Evolutionary conservation across 1,140 invertebrate genomes (phyloP), one percentile per base, ranked within the genome.

Genomic region (Lepidurus apus): DNA sequence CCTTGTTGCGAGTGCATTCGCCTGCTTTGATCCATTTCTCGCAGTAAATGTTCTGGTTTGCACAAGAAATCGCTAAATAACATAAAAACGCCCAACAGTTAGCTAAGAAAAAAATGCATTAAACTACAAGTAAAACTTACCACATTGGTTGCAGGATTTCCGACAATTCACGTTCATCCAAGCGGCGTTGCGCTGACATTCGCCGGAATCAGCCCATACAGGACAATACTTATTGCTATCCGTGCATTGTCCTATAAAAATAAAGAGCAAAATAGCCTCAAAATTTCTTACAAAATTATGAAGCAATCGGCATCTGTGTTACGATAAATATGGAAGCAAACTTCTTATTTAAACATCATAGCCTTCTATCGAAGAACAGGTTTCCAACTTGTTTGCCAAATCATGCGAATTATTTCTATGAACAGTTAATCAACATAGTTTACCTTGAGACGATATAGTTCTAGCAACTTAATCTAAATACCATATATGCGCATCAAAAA

Each of bases 131-230:
- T 42, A 0, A 76, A 42, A 81, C 83, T 79, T 83, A 83, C 83
- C 82, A 83, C 84, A 87, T 81, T 79, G 83, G 80, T 82, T 85
- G 81, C 82, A 87, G 43, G 85, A 85, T 83, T 82, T 84, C 75
- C 81, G 82, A 81, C 81, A 85, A 77, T 84, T 83, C 47, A 81
- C 80, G 13, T 80, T 75, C 84, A 85, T 85, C 83, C 83, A 84
- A 21, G 80, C 76, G 17, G 84, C 79, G 76, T 84, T 83, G 74
- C 75, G 79, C 8, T 13, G 42, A 65, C 79, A 81, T 47, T 81
- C 79, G 17, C 80, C 80, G 11, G 11, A 75, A 10, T 65, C 43
- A 26, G 83, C 80, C 82, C 83, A 83, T 10, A 80, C 77, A 9
- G 65, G 17, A 77, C 83, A 84, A 43, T 80, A 76, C 17, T 78